A percentile compares a stretch with the other conserved stretches of the same genome.
Evolutionary conservation across 2,797 vertebrate species (phyloP).

Genomic region (Antennarius maculatus): DNA sequence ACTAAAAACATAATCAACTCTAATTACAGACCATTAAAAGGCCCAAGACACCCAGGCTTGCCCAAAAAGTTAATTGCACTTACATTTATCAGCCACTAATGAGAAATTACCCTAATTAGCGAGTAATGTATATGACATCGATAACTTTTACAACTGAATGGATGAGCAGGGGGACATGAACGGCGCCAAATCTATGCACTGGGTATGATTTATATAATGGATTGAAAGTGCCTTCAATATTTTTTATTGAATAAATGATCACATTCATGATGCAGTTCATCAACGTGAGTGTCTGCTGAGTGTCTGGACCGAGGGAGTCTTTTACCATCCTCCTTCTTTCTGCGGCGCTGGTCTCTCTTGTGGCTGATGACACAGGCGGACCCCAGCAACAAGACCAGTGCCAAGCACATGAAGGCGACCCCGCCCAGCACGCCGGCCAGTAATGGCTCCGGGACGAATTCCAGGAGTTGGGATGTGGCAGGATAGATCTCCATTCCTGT

Average conservation of each 20-base stretch:
- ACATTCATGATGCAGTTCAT: slow-evolving; percentile 69
- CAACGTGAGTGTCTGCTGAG: slow-evolving; percentile 58
- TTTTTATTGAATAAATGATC: slow-evolving; percentile 71
- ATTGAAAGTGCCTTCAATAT: slow-evolving; percentile 66
- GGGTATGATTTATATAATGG: slow-evolving; percentile 66
- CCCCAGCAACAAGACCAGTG: slow-evolving; percentile 85
- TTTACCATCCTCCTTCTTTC: slow-evolving; percentile 77
- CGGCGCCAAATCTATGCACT: slow-evolving; percentile 55
- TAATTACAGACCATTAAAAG: slow-evolving; percentile 57
- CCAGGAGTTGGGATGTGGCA: slow-evolving; percentile 82
- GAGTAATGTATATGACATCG: slow-evolving; percentile 72
- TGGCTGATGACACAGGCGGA: slow-evolving; percentile 87
- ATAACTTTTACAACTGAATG: slow-evolving; percentile 67
- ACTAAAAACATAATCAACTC: slow-evolving; percentile 64
- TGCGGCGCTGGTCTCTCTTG: slow-evolving; percentile 73
- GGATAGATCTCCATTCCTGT: slow-evolving; percentile 87
- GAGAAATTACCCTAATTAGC: slow-evolving; percentile 75
- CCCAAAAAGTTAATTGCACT: slow-evolving; percentile 72
- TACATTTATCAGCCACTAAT: slow-evolving; percentile 73
- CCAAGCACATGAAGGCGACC: slow-evolving; percentile 88
- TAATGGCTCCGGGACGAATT: slow-evolving; percentile 84
- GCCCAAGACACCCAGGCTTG: slow-evolving; percentile 48
- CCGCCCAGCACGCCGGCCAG: slow-evolving; percentile 89
- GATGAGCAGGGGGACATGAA: slow-evolving; percentile 43
- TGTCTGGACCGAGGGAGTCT: slow-evolving; percentile 39